Conservation (phyloP, 2,797 vertebrate species). For the Gobio occitaniae region DNA sequence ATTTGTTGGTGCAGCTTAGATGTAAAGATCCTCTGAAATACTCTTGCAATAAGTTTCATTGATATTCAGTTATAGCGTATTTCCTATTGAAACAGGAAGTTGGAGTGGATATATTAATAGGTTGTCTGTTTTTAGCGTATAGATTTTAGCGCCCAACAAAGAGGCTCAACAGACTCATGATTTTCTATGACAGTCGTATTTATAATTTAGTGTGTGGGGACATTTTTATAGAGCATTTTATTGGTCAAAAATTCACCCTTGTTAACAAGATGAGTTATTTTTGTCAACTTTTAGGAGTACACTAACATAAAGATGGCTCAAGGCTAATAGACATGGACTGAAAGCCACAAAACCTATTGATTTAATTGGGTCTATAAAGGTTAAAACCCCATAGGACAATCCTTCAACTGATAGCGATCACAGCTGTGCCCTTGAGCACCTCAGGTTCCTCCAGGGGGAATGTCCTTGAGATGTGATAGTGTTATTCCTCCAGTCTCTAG, state of each 20-base stretch:
- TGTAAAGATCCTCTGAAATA: neutral
- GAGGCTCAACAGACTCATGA: neutral
- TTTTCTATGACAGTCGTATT: neutral
- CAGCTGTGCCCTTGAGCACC: slow-evolving; percentile 4
- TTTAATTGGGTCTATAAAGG: slow-evolving; percentile 9
- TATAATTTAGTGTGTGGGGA: neutral
- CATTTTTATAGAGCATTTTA: slow-evolving; percentile 9
- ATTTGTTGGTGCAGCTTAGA: neutral
- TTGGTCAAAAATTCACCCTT: neutral
- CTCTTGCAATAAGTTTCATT: neutral
- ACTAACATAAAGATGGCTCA: neutral
- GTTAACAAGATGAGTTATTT: neutral
- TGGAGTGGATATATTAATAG: neutral
- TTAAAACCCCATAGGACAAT: neutral
- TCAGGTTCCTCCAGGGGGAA: neutral
- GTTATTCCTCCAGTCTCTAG: neutral
- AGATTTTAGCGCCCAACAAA: neutral
- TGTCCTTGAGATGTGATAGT: neutral
- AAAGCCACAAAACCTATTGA: neutral
- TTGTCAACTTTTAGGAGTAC: neutral
- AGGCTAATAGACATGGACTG: neutral
- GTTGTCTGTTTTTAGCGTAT: neutral
- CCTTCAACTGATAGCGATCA: neutral
- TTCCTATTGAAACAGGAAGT: neutral
- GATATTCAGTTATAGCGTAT: neutral